phyloP scores from a whole-genome alignment of 2,797 vertebrate genomes.

The Sternotherus odoratus region DNA sequence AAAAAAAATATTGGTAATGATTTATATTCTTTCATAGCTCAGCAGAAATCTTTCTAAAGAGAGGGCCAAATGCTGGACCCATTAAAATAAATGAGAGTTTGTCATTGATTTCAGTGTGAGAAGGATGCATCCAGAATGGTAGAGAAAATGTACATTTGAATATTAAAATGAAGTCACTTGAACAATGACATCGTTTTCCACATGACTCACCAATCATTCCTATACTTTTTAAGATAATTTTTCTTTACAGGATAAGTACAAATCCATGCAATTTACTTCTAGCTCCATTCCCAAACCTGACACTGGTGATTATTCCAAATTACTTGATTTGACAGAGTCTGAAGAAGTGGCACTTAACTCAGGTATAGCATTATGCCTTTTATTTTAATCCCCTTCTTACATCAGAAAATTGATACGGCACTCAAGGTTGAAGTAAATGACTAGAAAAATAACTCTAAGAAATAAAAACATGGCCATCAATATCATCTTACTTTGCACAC shows the following conservation, averaged over 20 bases:
- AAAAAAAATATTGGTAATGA: not conserved
- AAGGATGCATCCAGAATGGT: constrained; percentile 40
- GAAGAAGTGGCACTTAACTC: constrained; percentile 77
- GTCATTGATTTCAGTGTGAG: constrained; percentile 27
- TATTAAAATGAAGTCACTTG: constrained; percentile 25
- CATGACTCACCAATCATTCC: not conserved
- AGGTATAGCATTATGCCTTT: constrained; percentile 70
- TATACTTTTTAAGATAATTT: not conserved
- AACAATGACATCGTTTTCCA: not conserved
- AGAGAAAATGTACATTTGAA: not conserved
- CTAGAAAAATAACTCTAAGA: constrained; percentile 74
- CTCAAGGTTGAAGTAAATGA: constrained; percentile 61
- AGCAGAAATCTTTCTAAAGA: constrained; percentile 47
- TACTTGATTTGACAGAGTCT: constrained; percentile 75
- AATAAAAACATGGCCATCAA: constrained; percentile 68
- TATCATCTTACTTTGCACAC: constrained; percentile 64
- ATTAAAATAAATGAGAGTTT: constrained; percentile 68
- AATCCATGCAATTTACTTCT: constrained; percentile 32
- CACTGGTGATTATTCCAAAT: constrained; percentile 81
- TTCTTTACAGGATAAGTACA: constrained; percentile 17
- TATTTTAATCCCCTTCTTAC: constrained; percentile 79
- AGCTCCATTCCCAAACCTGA: constrained; percentile 67
- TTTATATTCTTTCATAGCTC: not conserved
- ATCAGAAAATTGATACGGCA: constrained; percentile 74
- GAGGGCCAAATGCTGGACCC: constrained; percentile 56